Evolutionary conservation across 2,113 vertebrate species (phyloP).

Genomic region (Forbesichthys papilliferus): DNA sequence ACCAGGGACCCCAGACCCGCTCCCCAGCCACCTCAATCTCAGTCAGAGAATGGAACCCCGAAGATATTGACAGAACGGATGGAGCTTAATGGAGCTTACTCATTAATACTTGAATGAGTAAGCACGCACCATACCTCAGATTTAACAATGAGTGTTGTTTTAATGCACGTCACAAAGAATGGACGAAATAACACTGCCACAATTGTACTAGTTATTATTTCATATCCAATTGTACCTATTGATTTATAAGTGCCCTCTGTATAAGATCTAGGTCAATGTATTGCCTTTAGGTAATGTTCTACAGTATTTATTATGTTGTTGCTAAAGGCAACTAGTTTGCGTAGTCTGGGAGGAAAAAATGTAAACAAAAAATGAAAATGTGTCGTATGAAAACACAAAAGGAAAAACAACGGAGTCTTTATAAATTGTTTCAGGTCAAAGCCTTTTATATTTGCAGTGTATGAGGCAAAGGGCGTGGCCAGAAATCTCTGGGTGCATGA

Average conservation of each 20-base stretch:
- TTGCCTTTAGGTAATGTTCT: conserved; percentile 45
- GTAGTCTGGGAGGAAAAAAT: conserved; percentile 48
- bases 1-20: too few species aligned
- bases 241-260: conserved; percentile 1
- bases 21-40: too few species aligned
- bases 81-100: too few species aligned
- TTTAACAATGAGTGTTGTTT: too few species aligned
- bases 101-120: too few species aligned
- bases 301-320: conserved; percentile 1
- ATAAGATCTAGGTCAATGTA: conserved; percentile 50
- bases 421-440: conserved; percentile 66
- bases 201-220: too few species aligned
- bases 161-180: too few species aligned
- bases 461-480: conserved; percentile 61
- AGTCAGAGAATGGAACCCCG: too few species aligned
- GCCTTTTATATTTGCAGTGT: conserved; percentile 62
- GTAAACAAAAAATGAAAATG: conserved; percentile 59
- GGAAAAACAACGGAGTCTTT: conserved; percentile 40
- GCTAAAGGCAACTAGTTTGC: conserved; percentile 58
- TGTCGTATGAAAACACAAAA: conserved; percentile 49
- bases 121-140: too few species aligned
- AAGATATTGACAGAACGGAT: too few species aligned
- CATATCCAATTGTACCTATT: too few species aligned
- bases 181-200: too few species aligned
- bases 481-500: conserved; percentile 64